Base-by-base conservation (phyloP, 2,888 invertebrate genomes). In the Amphipoea oculea region DNA sequence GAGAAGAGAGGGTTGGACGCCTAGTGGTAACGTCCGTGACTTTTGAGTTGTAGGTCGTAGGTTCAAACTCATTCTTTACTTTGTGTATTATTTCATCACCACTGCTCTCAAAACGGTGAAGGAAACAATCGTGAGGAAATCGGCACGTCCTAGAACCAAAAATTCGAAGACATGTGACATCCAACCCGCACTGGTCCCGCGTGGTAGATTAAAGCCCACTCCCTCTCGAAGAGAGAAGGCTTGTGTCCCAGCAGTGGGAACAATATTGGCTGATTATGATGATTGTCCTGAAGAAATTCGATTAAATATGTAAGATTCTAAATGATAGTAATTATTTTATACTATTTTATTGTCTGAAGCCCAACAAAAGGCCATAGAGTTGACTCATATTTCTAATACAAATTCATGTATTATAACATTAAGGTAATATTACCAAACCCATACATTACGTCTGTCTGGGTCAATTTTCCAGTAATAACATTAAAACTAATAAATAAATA, bases 391-490 rank as follows among this genome's bases (percentile, higher is more conserved):
- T 80, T 54, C 11, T 36, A n/a, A 68, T 29, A 68, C 7, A 3
- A 60, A 42, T 42, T 51, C 48, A 48, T 29, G 48, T 66, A 75
- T 40, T 57, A 62, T 45, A 54, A 62, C 65, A 57, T 48, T 29
- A 36, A n/a, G n/a, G 36, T 29, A 57, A 45, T 57, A 65, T 79
- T 72, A 65, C 36, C 7, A 14, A 57, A 73, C 5, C 17, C 40
- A 48, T 40, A 29, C 5, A 65, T 81, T 57, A 73, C 17, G 36
- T 80, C 42, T 12, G 40, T 66, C 65, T 60, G 14, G 42, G 51
- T 82, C 3, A 42, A 75, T 75, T 82, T 67, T 67, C 76, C 14
- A 60, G 9, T 66, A 36, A 66, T 82, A 42, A 17, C 17, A 57
- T 40, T 42, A 66, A 42, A 66, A 42, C 23, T 6, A 23, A 40